Evolutionary conservation across 2,113 vertebrate species (phyloP), one percentile per base, ranked within the genome.

Genomic region (Falcunculus frontatus): DNA sequence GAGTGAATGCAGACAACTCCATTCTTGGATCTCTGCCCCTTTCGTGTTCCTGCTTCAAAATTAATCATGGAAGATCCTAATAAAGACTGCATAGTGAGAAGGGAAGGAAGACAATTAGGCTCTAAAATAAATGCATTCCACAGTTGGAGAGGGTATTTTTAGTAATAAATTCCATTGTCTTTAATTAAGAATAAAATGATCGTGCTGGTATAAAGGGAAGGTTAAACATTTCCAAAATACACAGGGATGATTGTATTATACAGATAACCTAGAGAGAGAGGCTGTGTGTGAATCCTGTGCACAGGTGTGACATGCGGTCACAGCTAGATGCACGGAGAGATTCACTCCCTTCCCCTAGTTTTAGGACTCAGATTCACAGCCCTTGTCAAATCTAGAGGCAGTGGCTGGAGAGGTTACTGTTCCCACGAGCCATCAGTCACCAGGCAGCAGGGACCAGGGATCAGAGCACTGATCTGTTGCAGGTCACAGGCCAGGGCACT

Each of bases 1-100:
- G 87, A 96, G 92, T 91, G 84, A 97, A 97, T 94, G 86, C 93
- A 97, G 97, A 79, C 64, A 94, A 94, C 97, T 89, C 93, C 95
- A 95, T 18, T 91, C 94, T 95, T 96, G 94, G 96, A 97, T 76
- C 94, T 90, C 87, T 95, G 95, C 82, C 95, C 69, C 77, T 96
- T 96, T 81, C 7, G 4, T 80, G 72, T 91, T 93, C 76, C 68
- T 92, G 75, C 74, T 98, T 92, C 96, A 97, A 93, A 98, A 96
- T 87, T 77, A 95, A 95, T 97, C 96, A 93, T 22, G 32, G 73
- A 97, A 97, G 87, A 94, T 49, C 84, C 84, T 88, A 92, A 96
- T 88, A 72, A 92, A 72, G 67, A 76, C 27, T 79, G 21, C 50
- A 56, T 12, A 60, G 55, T 44, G 52, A 93, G 20, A 93, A 95